Percentiles rank a stretch among this genome's conserved stretches.
These are phyloP conservation scores for Linepithema humile DNA, from an alignment of 1,140 invertebrate genomes.

Conservation along the genomic window DNA sequence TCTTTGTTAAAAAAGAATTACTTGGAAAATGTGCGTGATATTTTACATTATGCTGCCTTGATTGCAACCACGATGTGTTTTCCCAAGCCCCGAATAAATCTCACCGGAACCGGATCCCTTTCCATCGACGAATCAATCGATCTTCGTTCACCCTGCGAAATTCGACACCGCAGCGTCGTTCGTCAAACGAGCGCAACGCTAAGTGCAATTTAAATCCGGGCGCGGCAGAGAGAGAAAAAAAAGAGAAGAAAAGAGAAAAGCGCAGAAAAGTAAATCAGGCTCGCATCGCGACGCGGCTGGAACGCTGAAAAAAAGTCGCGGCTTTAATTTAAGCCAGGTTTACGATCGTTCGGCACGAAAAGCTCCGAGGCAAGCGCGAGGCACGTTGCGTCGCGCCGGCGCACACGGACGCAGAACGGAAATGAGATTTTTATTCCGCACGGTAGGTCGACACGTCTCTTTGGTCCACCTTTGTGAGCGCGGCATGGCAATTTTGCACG, in stretches of 20 bases:
- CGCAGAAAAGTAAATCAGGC: constrained; percentile 39
- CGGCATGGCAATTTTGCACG: constrained; percentile 69
- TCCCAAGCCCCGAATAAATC: constrained; percentile 29
- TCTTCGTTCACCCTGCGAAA: constrained; percentile 35
- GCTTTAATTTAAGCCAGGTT: constrained; percentile 68
- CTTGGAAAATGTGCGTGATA: background rate
- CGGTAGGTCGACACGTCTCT: constrained; percentile 41
- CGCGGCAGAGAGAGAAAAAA: background rate
- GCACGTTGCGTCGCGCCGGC: constrained; percentile 26
- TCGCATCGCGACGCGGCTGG: constrained; percentile 48
- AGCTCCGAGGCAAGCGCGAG: constrained; percentile 31
- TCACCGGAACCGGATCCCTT: constrained; percentile 10
- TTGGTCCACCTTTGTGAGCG: constrained; percentile 66
- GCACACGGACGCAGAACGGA: constrained; percentile 56
- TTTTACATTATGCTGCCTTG: background rate
- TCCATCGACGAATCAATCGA: constrained; percentile 42
- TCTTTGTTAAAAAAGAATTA: background rate
- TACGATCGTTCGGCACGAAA: constrained; percentile 63
- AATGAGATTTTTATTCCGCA: constrained; percentile 76
- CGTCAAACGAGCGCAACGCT: constrained; percentile 44
- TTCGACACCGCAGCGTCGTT: constrained; percentile 42
- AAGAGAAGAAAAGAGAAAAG: background rate
- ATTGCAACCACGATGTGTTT: constrained; percentile 3
- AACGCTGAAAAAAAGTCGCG: constrained; percentile 20
- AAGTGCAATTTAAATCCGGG: constrained; percentile 59